Percentiles rank a stretch among this genome's conserved stretches.
These are phyloP conservation scores for Chelonoidis abingdonii DNA, from an alignment of 2,113 vertebrate species.

Conservation along the genomic window DNA sequence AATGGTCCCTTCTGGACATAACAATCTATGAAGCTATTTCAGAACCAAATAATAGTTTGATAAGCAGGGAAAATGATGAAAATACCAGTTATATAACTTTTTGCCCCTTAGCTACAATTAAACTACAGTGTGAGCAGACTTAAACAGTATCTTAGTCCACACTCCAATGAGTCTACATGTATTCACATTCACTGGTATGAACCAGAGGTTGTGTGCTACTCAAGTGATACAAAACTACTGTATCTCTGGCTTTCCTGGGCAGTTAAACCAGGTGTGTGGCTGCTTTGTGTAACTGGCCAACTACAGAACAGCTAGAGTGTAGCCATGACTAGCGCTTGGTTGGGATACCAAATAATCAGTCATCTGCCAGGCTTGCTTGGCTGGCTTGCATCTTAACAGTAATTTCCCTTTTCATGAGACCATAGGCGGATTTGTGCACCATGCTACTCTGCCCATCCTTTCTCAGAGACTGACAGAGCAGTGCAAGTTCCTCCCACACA, in stretches of 20 bases:
- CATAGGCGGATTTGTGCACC: background rate
- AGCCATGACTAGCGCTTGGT: background rate
- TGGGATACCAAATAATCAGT: rapidly evolving
- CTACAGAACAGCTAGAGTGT: background rate
- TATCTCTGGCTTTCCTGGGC: background rate
- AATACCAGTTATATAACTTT: background rate
- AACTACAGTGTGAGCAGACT: rapidly evolving
- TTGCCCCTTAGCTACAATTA: background rate
- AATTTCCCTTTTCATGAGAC: background rate
- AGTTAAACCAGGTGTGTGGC: background rate
- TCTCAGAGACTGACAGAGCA: background rate
- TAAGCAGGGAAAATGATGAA: background rate
- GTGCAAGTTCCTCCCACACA: rapidly evolving
- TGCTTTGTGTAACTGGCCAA: background rate
- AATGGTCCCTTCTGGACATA: background rate
- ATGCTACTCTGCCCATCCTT: background rate
- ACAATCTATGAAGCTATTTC: background rate
- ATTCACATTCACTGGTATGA: background rate
- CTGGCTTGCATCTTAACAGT: background rate
- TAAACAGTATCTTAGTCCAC: background rate
- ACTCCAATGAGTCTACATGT: background rate
- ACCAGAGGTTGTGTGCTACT: background rate
- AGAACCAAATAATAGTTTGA: background rate
- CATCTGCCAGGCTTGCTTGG: background rate
- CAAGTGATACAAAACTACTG: background rate